A percentile compares a stretch with the other conserved stretches of the same genome.
These are phyloP conservation scores for Numida meleagris DNA, from an alignment of 2,113 vertebrate species.

Conservation along the genomic window DNA sequence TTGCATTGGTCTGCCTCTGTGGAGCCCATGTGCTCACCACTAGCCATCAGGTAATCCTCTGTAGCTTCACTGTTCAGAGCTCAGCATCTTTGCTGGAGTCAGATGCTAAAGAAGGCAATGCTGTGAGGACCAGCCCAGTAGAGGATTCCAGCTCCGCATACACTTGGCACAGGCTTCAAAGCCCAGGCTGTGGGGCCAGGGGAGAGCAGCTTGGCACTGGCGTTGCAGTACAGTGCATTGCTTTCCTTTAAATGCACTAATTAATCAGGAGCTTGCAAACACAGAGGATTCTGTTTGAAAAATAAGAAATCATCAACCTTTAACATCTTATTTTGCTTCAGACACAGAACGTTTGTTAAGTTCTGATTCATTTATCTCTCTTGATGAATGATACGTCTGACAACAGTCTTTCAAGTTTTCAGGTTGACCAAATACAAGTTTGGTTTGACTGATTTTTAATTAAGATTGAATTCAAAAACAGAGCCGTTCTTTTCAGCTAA, in stretches of 20 bases:
- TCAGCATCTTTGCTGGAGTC: not conserved
- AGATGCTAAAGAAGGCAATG: not conserved
- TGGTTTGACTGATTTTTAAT: slow-evolving; percentile 27
- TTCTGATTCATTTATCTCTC: not conserved
- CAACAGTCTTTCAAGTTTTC: not conserved
- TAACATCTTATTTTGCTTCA: not conserved
- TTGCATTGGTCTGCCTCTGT: not conserved
- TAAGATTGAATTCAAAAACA: not conserved
- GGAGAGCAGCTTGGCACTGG: not conserved
- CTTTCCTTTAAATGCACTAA: not conserved
- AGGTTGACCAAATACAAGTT: not conserved
- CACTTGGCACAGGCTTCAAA: accelerated
- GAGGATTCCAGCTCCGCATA: not conserved
- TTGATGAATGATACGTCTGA: not conserved
- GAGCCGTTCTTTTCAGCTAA: slow-evolving; percentile 19
- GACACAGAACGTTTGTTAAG: not conserved
- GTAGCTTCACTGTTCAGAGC: not conserved
- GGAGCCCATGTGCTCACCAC: not conserved
- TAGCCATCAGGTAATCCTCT: not conserved
- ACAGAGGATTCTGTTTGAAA: not conserved
- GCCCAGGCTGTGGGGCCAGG: not conserved
- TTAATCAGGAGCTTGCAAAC: not conserved
- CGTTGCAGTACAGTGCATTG: not conserved
- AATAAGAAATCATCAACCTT: not conserved
- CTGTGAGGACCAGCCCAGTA: not conserved